Percentiles rank a stretch among this genome's conserved stretches.
Evolutionary conservation across 2,888 invertebrate species (phyloP).

Genomic region (Drosophila mimetica): DNA sequence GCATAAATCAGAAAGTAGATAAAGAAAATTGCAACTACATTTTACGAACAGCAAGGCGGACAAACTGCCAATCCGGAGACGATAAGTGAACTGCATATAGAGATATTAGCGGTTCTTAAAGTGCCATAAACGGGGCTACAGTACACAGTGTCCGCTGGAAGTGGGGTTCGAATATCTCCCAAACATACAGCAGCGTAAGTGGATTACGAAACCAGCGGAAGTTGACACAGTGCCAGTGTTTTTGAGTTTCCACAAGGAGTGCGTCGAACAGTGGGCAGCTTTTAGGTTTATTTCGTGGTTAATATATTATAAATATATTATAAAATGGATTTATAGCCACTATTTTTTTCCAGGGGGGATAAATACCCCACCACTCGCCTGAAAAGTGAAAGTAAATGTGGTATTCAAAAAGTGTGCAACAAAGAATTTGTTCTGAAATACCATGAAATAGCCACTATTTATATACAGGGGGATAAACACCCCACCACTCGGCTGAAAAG

Average conservation of each 20-base stretch:
- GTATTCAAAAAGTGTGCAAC: no score
- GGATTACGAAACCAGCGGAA: constrained; percentile 45
- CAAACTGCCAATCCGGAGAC: constrained; percentile 21
- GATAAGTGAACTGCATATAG: constrained; percentile 33
- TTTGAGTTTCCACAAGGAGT: not conserved
- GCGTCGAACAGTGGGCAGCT: constrained; percentile 31
- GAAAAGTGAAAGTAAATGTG: no score
- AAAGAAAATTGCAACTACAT: constrained; percentile 60
- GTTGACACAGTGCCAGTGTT: constrained; percentile 50
- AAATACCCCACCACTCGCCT: no score
- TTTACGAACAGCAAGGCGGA: constrained; percentile 15
- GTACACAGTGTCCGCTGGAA: not conserved
- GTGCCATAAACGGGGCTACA: constrained; percentile 47
- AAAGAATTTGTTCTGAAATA: no score
- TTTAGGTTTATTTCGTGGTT: no score
- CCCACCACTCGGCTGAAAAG: no score
- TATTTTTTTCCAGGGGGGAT: no score
- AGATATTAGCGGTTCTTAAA: constrained; percentile 56
- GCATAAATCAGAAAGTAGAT: constrained; percentile 62
- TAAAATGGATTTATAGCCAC: no score
- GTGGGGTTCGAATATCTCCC: not conserved
- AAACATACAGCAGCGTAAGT: not conserved
- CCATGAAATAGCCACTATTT: no score
- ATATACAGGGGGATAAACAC: no score
- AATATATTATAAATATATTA: no score